A percentile compares a stretch with the other conserved stretches of the same genome.
Conservation (phyloP, 1,140 invertebrate species). For the Magallana ariakensis region DNA sequence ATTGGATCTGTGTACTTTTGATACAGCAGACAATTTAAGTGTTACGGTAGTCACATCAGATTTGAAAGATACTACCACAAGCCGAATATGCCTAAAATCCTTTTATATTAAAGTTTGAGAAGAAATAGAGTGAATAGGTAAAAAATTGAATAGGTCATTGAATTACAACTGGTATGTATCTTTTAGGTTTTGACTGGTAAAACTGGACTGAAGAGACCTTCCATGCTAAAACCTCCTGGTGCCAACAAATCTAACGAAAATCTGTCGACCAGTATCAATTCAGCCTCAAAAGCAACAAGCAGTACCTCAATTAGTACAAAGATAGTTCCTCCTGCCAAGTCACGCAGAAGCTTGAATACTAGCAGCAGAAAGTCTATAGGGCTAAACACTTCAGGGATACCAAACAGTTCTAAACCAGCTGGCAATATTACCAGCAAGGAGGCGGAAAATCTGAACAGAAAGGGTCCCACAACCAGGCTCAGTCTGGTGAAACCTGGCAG, state of each 20-base stretch:
- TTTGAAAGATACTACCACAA: too few relatives aligned
- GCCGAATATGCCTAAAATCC: too few relatives aligned
- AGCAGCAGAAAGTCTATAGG: constrained; percentile 26
- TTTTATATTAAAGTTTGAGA: too few relatives aligned
- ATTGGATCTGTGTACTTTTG: too few relatives aligned
- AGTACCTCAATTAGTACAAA: background rate
- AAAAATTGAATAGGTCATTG: too few relatives aligned
- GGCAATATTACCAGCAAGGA: constrained; percentile 16
- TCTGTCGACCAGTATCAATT: background rate
- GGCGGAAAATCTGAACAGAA: constrained; percentile 22
- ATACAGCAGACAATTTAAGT: too few relatives aligned
- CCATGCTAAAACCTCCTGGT: constrained; percentile 12
- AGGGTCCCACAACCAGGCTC: constrained; percentile 53
- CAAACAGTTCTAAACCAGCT: background rate
- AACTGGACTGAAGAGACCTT: constrained; percentile 5
- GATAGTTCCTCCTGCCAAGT: background rate
- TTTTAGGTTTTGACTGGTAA: background rate
- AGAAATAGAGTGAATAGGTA: too few relatives aligned
- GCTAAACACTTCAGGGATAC: constrained; percentile 33
- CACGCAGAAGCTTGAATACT: constrained; percentile 5
- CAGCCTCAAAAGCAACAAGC: background rate
- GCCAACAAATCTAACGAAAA: constrained; percentile 24
- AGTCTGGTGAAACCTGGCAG: constrained; percentile 59
- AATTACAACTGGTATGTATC: background rate
- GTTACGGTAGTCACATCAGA: too few relatives aligned